These are phyloP conservation scores for Coracias cyanogaster DNA, from an alignment of 2,797 vertebrate species.

Conservation along the genomic window DNA sequence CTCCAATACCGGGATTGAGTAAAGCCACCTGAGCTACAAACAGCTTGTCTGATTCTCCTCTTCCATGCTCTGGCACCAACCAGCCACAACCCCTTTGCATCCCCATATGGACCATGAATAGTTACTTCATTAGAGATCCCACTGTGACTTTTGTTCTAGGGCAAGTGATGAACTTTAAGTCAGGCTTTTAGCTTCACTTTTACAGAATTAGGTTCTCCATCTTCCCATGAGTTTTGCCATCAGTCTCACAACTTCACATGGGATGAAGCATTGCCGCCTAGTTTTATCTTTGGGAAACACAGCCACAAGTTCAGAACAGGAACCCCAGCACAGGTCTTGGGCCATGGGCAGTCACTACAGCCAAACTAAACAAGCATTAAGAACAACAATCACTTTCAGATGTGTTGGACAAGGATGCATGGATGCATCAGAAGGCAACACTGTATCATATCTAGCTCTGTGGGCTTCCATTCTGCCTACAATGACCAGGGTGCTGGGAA, in stretches of 20 bases:
- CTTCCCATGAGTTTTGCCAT: not conserved
- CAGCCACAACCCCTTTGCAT: not conserved
- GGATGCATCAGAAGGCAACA: not conserved
- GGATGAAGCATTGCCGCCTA: not conserved
- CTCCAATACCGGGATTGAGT: not conserved
- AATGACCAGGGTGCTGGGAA: not conserved
- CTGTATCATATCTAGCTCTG: not conserved
- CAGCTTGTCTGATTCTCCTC: fast-evolving
- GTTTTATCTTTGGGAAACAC: not conserved
- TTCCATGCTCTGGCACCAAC: not conserved
- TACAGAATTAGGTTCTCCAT: not conserved
- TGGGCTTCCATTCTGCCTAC: not conserved
- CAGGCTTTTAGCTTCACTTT: not conserved
- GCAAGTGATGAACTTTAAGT: not conserved
- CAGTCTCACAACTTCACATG: not conserved
- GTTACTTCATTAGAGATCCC: not conserved
- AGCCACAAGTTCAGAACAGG: not conserved
- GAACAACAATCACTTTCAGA: not conserved
- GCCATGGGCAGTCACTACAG: not conserved
- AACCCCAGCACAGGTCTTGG: not conserved
- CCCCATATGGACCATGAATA: fast-evolving
- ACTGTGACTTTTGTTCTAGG: too few relatives aligned
- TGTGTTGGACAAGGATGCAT: not conserved
- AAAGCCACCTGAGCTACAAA: not conserved
- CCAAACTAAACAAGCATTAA: not conserved